Evolutionary conservation across 2,888 invertebrate genomes (phyloP), one percentile per base, ranked within the genome.

Genomic region (Scaeva pyrastri): DNA sequence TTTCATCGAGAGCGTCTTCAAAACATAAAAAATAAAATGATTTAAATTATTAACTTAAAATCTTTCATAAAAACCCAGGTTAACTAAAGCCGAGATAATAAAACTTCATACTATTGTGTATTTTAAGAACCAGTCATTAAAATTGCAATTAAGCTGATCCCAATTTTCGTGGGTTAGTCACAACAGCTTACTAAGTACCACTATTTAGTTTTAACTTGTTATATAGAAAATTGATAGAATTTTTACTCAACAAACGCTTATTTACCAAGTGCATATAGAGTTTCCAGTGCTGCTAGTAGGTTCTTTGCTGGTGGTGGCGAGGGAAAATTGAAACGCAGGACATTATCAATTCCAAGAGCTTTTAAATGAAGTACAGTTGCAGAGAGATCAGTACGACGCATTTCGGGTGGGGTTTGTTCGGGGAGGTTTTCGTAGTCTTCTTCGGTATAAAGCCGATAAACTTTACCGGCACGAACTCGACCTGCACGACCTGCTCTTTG

Each of bases 401-500:
- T 97, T 93, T 99, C 99, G 0, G 99, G 98, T 0, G 97, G 96
- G 0, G 97, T 96, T 23, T 95, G 94, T 0, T 94, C 93, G 0
- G 95, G 93, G 1, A 99, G 91, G 64, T 95, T 95, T 0, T 94
- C 93, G 90, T 94, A 97, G 70, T 96, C 96, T 45, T 94, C 94
- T 91, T 99, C 98, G 2, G 95, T 95, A 89, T 96, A 97, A 0
- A 97, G 91, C 88, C 97, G 96, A 90, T 96, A 99, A 0, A 96
- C 96, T 92, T 97, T 97, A 66, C 99, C 99, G 0, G 96, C 93
- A 60, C 95, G 93, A 11, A 97, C 94, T 58, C 99, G 93, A 0
- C 99, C 99, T 1, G 98, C 97, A 70, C 99, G 94, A 0, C 99
- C 99, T 0, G 98, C 97, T 78, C 99, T 93, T 91, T 99, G 99